Conservation (phyloP, 2,888 invertebrate genomes). For the Rhogogaster chlorosoma region DNA sequence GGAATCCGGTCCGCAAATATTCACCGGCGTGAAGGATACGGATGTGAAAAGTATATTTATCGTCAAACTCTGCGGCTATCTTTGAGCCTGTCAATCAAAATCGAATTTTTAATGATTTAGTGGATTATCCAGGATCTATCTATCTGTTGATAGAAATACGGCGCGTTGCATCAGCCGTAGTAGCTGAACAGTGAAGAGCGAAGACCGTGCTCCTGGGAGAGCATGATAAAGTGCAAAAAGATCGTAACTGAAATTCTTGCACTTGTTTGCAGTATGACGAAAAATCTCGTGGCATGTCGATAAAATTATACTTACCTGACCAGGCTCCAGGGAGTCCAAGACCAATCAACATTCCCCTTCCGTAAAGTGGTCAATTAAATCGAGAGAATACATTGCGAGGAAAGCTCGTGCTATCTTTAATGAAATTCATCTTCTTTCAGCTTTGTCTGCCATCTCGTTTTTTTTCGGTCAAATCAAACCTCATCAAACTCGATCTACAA, state of each 20-base stretch:
- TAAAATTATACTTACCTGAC: conserved; percentile 41
- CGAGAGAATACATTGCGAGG: conserved; percentile 31
- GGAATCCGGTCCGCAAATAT: background rate
- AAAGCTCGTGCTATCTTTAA: conserved; percentile 38
- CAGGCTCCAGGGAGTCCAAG: conserved; percentile 37
- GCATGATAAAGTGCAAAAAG: conserved; percentile 34
- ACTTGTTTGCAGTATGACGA: conserved; percentile 31
- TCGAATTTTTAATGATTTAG: background rate
- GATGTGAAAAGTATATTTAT: background rate
- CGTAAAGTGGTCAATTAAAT: conserved; percentile 48
- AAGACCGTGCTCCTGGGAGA: conserved; percentile 28
- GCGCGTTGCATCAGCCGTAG: conserved; percentile 24
- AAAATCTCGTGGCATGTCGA: conserved; percentile 44
- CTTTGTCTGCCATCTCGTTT: background rate
- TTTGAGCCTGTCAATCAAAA: conserved; percentile 11
- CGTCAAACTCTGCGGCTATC: background rate
- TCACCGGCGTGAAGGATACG: background rate
- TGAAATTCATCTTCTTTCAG: conserved; percentile 21
- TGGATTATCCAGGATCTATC: background rate
- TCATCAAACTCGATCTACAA: background rate
- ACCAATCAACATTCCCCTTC: conserved; percentile 43
- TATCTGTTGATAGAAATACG: background rate
- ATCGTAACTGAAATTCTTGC: conserved; percentile 29
- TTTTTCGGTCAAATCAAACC: background rate
- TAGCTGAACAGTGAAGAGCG: background rate